Base-by-base conservation (phyloP, 1,140 invertebrate genomes). In the Andricus grossulariae region DNA sequence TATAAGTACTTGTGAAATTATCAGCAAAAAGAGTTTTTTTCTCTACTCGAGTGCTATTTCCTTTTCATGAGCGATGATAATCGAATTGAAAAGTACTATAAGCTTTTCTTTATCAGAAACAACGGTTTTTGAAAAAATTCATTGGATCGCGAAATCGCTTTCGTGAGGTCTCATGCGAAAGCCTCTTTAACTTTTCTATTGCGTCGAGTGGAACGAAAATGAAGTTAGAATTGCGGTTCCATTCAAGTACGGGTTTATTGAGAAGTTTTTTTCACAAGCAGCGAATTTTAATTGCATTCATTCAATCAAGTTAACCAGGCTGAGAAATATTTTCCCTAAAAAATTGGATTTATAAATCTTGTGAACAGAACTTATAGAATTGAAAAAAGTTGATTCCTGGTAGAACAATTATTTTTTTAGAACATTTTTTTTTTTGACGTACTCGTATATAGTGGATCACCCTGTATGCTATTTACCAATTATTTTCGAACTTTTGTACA, bases 71-170 rank as follows among this genome's bases (percentile, higher is more conserved):
- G 71, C 70, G 57, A 75, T 70, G 52, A 72, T 84, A 83, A 85
- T 83, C 81, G 81, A 78, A 84, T 84, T 80, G 77, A 72, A 82
- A 85, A 83, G 75, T 83, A 78, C 82, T 84, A 83, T 81, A 80
- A 83, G 71, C 50, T 21, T 32, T 21, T 49, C 49, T 51, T 74
- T 50, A 15, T 50, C 39, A 80, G 82, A 81, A 84, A 82, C 79
- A 83, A 84, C 73, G 80, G 81, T 71, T 76, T 74, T 49, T 51
- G 32, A n/a, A 39, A 54, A 71, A 75, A 76, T 76, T 50, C 54
- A 79, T 75, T 72, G 55, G 21, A 55, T 73, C 74, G 78, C 66
- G 39, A 66, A 66, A 66, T 66, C 32, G 25, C 60, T 45, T 66
- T 66, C 32, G 60, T 66, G 32, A 39, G 32, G 60, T 66, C 60